A percentile compares a stretch with the other conserved stretches of the same genome.
phyloP scores from a whole-genome alignment of 1,140 invertebrate species.

The Cryptotermes secundus region DNA sequence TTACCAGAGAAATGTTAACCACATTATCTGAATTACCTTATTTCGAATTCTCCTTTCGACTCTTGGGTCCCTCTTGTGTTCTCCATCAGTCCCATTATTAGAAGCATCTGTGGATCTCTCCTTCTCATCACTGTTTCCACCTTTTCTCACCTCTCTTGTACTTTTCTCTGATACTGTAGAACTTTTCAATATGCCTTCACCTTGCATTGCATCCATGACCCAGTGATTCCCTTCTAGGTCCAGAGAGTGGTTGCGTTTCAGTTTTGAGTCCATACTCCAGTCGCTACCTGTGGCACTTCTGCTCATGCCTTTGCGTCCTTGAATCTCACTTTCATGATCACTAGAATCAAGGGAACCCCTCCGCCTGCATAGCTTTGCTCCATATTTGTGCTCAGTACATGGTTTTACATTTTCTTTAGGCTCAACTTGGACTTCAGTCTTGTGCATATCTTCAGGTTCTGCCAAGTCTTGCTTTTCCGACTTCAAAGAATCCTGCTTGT shows the following conservation, averaged over 20 bases:
- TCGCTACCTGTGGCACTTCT: slow-evolving; percentile 17
- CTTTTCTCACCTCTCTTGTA: background rate
- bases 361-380: slow-evolving; percentile 7
- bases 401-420: background rate
- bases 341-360: slow-evolving; percentile 37
- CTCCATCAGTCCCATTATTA: background rate
- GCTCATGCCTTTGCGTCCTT: slow-evolving; percentile 31
- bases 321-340: slow-evolving; percentile 46
- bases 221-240: background rate
- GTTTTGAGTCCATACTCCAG: slow-evolving; percentile 9
- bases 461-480: background rate
- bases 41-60: slow-evolving; percentile 64
- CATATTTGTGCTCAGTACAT: background rate
- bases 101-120: background rate
- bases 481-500: slow-evolving; percentile 38
- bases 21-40: slow-evolving; percentile 62
- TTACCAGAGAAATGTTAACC: too few species aligned
- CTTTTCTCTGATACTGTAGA: background rate
- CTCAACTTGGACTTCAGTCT: background rate
- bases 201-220: background rate
- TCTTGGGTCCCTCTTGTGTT: slow-evolving; percentile 54
- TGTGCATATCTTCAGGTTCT: slow-evolving; percentile 6
- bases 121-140: background rate
- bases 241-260: slow-evolving; percentile 24
- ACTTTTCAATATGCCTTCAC: background rate